Conservation (phyloP, 2,888 invertebrate genomes). For the Exocentrus adspersus region DNA sequence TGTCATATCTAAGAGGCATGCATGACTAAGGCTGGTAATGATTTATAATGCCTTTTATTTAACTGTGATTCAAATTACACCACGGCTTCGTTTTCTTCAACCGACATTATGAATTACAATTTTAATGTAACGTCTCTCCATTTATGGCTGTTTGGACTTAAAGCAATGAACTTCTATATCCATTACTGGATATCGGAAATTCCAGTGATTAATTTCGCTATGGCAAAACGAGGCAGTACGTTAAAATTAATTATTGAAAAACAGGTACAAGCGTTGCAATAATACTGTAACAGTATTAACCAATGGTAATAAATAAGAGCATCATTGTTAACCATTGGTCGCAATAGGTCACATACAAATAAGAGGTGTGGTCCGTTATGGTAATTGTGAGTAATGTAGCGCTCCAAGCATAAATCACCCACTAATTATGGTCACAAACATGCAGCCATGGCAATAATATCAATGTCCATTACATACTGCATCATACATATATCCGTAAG, state of each 20-base stretch:
- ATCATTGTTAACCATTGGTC: slow-evolving; percentile 29
- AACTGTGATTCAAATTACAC: too few relatives aligned
- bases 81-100: too few relatives aligned
- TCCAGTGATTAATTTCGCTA: background rate
- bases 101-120: too few relatives aligned
- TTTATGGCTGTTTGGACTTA: background rate
- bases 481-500: slow-evolving; percentile 15
- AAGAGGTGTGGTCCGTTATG: slow-evolving; percentile 61
- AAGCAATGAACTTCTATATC: background rate
- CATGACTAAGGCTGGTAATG: background rate
- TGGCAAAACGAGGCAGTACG: background rate
- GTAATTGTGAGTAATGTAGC: slow-evolving; percentile 63
- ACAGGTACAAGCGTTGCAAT: slow-evolving; percentile 26
- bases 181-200: slow-evolving; percentile 4
- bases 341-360: slow-evolving; percentile 51
- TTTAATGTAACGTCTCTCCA: too few relatives aligned
- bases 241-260: slow-evolving; percentile 33
- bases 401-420: slow-evolving; percentile 60
- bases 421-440: slow-evolving; percentile 62
- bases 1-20: background rate
- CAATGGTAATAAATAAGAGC: slow-evolving; percentile 40
- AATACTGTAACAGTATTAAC: slow-evolving; percentile 23
- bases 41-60: too few relatives aligned
- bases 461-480: slow-evolving; percentile 59
- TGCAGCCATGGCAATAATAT: slow-evolving; percentile 61